These are phyloP conservation scores for Pangasianodon gigas DNA, from an alignment of 2,113 vertebrate species.

Conservation along the genomic window DNA sequence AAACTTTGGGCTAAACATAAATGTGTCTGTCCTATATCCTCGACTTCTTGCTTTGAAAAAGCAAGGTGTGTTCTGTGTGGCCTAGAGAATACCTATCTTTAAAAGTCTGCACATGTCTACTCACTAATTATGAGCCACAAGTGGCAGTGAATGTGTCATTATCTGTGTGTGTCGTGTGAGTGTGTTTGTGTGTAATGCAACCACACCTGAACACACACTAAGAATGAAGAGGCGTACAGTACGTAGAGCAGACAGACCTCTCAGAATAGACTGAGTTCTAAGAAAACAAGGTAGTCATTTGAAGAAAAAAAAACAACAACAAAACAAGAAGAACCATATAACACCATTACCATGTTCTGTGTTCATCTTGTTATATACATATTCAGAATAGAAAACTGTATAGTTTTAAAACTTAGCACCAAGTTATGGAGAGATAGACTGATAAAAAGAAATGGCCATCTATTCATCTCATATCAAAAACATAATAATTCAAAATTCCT, in stretches of 20 bases:
- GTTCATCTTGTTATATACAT: not conserved
- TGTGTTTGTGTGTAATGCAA: constrained; percentile 40
- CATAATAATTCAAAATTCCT: not conserved
- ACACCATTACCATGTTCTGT: not conserved
- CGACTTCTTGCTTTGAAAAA: constrained; percentile 14
- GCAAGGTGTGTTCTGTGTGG: constrained; percentile 40
- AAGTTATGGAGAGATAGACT: not conserved
- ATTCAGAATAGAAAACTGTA: not conserved
- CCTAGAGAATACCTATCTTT: constrained; percentile 52
- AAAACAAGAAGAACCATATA: not conserved
- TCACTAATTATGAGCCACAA: constrained; percentile 57
- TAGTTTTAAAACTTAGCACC: not conserved
- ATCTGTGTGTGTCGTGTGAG: constrained; percentile 37
- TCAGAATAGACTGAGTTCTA: constrained; percentile 40
- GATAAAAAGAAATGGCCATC: not conserved
- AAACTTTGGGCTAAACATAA: constrained; percentile 29
- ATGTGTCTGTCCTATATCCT: constrained; percentile 21
- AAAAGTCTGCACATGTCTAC: constrained; percentile 50
- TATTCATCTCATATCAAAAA: not conserved
- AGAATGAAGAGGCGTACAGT: constrained; percentile 37
- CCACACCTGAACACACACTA: constrained; percentile 54
- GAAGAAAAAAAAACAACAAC: not conserved
- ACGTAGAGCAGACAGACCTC: constrained; percentile 29
- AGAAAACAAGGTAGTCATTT: not conserved
- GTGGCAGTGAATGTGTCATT: constrained; percentile 51